Base-by-base conservation (phyloP, 2,888 invertebrate genomes). In the Tetheella fluctuosa region DNA sequence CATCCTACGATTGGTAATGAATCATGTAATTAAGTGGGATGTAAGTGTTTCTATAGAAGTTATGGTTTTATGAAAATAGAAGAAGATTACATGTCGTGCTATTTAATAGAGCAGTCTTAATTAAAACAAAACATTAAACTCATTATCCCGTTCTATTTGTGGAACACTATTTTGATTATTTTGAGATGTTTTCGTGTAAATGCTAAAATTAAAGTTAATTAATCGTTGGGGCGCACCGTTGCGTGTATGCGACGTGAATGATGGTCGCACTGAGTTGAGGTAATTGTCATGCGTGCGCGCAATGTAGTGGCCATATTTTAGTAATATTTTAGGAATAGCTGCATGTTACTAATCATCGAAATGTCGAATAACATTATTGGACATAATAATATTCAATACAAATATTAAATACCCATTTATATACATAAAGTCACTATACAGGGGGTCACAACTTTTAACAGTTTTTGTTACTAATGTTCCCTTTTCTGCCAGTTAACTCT, bases 241-340 rank as follows among this genome's bases (percentile, higher is more conserved):
- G 83, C 89, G 80, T 82, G 83, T 73, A 84, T 68, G 74, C 78
- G 90, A 88, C 89, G 80, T 90, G 91, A 92, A 67, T 76, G 83
- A 92, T 91, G 88, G 83, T 71, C 67, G 67, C 68, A 84, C 70
- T 88, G 85, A 89, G 81, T 89, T 81, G 89, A 79, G 76, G 87
- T 91, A 92, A 92, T 92, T 92, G 90, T 85, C 80, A 80, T 78
- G 85, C 81, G 84, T 77, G 73, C 67, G 81, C 76, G 80, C 79
- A 68, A n/a, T 48, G 30, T 20, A 63, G 72, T 74, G 65, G 59
- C 81, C 69, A 80, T 65, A 57, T 37, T 71, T 65, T 59, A 6
- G 34, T 23, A 57, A 20, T 25, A 17, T 7, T 37, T 54, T 28
- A 39, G 59, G 63, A 54, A n/a, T 17, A 2, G 7, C 4, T 0